phyloP scores from a whole-genome alignment of 2,113 vertebrate species.

The Centropristis striata region DNA sequence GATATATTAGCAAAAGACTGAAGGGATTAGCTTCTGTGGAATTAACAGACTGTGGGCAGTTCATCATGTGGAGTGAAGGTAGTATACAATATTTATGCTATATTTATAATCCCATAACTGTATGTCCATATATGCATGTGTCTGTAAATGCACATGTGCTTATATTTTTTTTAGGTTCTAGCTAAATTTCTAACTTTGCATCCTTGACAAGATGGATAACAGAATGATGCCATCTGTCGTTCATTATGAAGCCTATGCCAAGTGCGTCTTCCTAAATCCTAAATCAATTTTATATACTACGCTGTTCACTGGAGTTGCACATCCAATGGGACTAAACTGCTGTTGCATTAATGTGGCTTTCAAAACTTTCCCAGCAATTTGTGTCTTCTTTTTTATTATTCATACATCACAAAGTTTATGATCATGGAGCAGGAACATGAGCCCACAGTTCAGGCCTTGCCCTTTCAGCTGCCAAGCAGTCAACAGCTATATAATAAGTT shows the following conservation, averaged over 20 bases:
- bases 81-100: conserved; percentile 53
- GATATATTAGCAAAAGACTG: conserved; percentile 84
- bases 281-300: conserved; percentile 40
- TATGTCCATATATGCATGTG: conserved; percentile 4
- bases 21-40: conserved; percentile 78
- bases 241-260: conserved; percentile 51
- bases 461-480: conserved; percentile 38
- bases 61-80: conserved; percentile 64
- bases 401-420: conserved; percentile 8
- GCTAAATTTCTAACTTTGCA: conserved; percentile 37
- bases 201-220: conserved; percentile 57
- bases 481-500: conserved; percentile 30
- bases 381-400: conserved; percentile 8
- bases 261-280: conserved; percentile 26
- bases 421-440: conserved; percentile 9
- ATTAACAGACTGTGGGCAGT: conserved; percentile 79
- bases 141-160: neutral
- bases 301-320: conserved; percentile 9
- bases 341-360: conserved; percentile 21
- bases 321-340: conserved; percentile 25
- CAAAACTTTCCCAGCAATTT: conserved; percentile 13
- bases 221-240: conserved; percentile 73
- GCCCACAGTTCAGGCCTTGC: conserved; percentile 17
- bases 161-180: conserved; percentile 31
- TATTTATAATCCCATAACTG: conserved; percentile 42